Base-by-base conservation (phyloP, 2,113 vertebrate species). In the Ahaetulla prasina region DNA sequence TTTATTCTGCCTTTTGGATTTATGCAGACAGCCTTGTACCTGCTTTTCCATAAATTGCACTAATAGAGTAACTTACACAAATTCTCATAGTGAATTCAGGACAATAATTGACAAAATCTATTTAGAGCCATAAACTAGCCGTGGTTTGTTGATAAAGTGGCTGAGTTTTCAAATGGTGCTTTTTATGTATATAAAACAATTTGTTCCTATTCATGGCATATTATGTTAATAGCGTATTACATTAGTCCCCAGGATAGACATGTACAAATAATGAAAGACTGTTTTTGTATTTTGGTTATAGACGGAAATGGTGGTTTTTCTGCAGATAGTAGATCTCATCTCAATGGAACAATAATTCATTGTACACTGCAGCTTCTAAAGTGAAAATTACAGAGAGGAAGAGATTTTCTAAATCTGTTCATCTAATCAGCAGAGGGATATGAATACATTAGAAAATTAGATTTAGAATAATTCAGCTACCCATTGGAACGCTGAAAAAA, bases 1-100 rank as follows among this genome's bases (percentile, higher is more conserved):
- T 68, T 89, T 89, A 63, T 43, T 89, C 39, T 49, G 23, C 43
- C 27, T 57, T 27, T 30, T 49, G 39, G 16, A 49, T 22, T 68
- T 49, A 45, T 16, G 22, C 27, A 60, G 39, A 18, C 55, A 63
- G 14, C 47, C 25, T 49, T 20, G 57, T 47, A 63, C 47, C 45
- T 63, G 43, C 85, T 50, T 50, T 96, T 96, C 92, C 95, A 96
- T 96, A 96, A 96, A 96, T 96, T 95, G 90, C 94, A 87, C 45
- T 96, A 96, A 96, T 96, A 96, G 93, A 93, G 88, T 93, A 96
- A 96, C 95, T 95, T 96, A 95, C 96, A 95, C 96, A 96, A 96
- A 96, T 91, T 95, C 95, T 93, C 60, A 86, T 93, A 90, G 88
- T 94, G 88, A 94, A 92, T 95, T 96, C 95, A 94, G 74, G 88